These are phyloP conservation scores for Sander vitreus DNA, from an alignment of 2,113 vertebrate species.

Conservation along the genomic window DNA sequence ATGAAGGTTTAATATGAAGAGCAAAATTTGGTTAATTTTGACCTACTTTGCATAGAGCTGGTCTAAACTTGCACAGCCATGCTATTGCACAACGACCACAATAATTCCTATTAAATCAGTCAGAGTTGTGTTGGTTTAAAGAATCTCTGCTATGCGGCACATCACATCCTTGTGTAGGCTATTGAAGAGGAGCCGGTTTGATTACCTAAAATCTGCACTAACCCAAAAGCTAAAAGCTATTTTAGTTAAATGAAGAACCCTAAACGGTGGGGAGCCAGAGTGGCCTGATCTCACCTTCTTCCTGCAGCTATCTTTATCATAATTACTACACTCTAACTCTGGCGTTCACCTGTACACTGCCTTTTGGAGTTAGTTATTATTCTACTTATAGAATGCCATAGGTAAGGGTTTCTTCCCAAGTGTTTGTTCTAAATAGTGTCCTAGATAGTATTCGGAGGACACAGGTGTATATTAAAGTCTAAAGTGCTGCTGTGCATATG, in stretches of 20 bases:
- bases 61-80: constrained; percentile 51
- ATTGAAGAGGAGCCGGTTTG: constrained; percentile 14
- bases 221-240: constrained; percentile 2
- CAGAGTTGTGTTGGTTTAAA: constrained; percentile 44
- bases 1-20: background rate
- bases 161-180: constrained; percentile 27
- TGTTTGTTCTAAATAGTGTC: constrained; percentile 49
- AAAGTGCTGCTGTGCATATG: constrained; percentile 51
- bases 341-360: constrained; percentile 50
- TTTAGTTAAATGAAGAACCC: background rate
- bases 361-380: constrained; percentile 33
- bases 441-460: constrained; percentile 48
- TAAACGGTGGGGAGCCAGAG: background rate
- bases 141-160: constrained; percentile 66
- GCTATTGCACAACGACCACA: constrained; percentile 51
- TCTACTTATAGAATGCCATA: constrained; percentile 45
- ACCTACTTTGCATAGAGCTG: constrained; percentile 12
- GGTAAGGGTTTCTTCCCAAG: constrained; percentile 53
- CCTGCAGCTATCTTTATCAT: constrained; percentile 33
- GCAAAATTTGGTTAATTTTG: background rate
- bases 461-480: constrained; percentile 69
- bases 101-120: constrained; percentile 60
- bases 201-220: constrained; percentile 5
- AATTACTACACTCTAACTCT: constrained; percentile 39
- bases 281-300: constrained; percentile 34